Evolutionary conservation across 2,888 invertebrate species (phyloP), one percentile per base, ranked within the genome.

Genomic region (Caradrina kadenii): DNA sequence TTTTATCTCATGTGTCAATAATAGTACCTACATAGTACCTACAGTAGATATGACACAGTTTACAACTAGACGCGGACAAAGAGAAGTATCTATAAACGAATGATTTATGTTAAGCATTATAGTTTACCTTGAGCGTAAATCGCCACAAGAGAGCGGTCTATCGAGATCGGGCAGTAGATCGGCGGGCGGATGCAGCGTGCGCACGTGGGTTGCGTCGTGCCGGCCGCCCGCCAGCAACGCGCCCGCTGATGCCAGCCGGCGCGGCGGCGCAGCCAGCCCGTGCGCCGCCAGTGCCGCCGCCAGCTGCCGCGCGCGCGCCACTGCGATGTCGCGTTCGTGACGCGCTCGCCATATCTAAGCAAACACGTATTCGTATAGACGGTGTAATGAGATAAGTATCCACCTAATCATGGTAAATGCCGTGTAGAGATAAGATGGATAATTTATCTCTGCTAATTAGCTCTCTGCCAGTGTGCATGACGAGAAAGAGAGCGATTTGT

Each of bases 311-410:
- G 98, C 98, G 87, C 98, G 97, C 86, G 98, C 96, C 84, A 97
- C 96, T 0, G 99, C 98, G 93, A 98, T 97, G 91, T 99, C 98
- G 84, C 99, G 96, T 91, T 99, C 98, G 90, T 99, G 98, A 86
- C 98, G 97, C 58, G 98, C 98, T 89, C 98, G 98, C 98, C 99
- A 99, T 79, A 99, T 96, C 93, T 95, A 61, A 97, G 98, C 98
- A 60, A 50, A 56, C 13, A n/a, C 10, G n/a, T 21, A 1, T 19
- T 15, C 22, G 19, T 15, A 21, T 17, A n/a, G 31, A 21, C 13
- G 5, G 21, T 52, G 7, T 61, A 35, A 31, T 10, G 52, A 35
- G 11, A 35, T 39, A 39, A 39, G 39, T 39, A 35, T 52, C 21
- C 15, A 21, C 7, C 4, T n/a, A 17, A 53, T 39, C 11, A 39